Conservation (phyloP, 2,113 vertebrate species). For the Dromaius novaehollandiae region DNA sequence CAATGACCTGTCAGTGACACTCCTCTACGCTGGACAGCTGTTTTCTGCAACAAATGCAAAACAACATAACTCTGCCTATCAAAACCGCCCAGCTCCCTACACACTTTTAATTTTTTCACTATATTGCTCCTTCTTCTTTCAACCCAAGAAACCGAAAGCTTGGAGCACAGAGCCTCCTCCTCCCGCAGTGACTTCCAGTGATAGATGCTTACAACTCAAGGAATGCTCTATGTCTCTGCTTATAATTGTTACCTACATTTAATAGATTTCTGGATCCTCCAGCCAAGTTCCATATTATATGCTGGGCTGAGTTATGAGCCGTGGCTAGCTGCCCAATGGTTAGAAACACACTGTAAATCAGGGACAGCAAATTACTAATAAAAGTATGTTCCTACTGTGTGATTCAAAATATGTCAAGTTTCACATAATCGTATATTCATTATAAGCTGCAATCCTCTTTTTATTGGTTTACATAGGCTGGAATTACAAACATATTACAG, state of each 20-base stretch:
- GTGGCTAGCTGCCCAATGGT: conserved; percentile 63
- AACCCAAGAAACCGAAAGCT: background rate
- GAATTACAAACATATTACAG: conserved; percentile 65
- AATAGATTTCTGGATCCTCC: conserved; percentile 42
- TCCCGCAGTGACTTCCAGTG: background rate
- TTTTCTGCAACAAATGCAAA: background rate
- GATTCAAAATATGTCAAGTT: conserved; percentile 72
- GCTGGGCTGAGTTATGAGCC: conserved; percentile 60
- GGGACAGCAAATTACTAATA: conserved; percentile 72
- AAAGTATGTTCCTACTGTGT: conserved; percentile 72
- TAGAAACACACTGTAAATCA: conserved; percentile 75
- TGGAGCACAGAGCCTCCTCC: background rate
- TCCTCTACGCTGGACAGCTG: background rate
- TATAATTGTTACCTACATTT: conserved; percentile 5
- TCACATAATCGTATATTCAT: conserved; percentile 67
- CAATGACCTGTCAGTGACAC: background rate
- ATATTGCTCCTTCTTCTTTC: background rate
- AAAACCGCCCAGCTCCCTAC: background rate
- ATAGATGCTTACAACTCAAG: background rate
- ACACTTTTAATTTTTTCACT: background rate
- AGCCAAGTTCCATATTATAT: conserved; percentile 43
- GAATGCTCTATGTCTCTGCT: conserved; percentile 1
- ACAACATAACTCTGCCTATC: background rate
- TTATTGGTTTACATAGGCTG: conserved; percentile 75
- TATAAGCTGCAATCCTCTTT: conserved; percentile 69